Conservation (phyloP, 2,113 vertebrate genomes). For the Plestiodon gilberti region DNA sequence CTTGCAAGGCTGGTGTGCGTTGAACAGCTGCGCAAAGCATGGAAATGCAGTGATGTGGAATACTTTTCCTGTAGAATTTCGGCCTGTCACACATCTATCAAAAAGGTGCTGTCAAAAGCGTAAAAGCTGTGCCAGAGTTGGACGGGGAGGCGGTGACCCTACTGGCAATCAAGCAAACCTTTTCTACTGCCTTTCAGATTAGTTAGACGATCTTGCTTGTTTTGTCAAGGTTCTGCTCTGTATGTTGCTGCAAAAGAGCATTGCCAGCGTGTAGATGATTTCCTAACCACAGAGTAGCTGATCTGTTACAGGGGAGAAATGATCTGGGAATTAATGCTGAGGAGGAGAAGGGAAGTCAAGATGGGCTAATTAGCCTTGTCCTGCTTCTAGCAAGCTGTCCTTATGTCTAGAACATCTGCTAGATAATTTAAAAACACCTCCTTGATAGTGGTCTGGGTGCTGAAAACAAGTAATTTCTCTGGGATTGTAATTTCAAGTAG, state of each 20-base stretch:
- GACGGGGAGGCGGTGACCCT: neutral
- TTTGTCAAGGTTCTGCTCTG: constrained; percentile 13
- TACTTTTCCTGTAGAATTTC: neutral
- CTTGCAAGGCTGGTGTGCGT: neutral
- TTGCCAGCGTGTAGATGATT: constrained; percentile 20
- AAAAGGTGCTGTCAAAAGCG: neutral
- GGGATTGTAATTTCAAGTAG: constrained; percentile 6
- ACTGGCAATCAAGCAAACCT: constrained; percentile 37
- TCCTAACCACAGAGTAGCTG: constrained; percentile 46
- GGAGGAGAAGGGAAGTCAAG: constrained; percentile 42
- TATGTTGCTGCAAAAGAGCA: constrained; percentile 38
- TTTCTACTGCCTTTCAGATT: constrained; percentile 42
- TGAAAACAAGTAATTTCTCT: constrained; percentile 30
- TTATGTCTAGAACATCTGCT: constrained; percentile 67
- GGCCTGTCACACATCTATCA: neutral
- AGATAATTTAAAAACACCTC: constrained; percentile 65
- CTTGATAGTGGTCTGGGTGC: constrained; percentile 52
- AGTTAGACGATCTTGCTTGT: constrained; percentile 49
- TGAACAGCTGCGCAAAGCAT: neutral
- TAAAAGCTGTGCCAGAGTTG: constrained; percentile 3
- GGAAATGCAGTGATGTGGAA: neutral
- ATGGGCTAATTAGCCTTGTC: constrained; percentile 65
- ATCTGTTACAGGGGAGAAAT: constrained; percentile 40
- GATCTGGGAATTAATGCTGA: constrained; percentile 61
- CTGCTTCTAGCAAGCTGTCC: constrained; percentile 72